Percentiles rank a stretch among this genome's conserved stretches.
phyloP scores from a whole-genome alignment of 2,797 vertebrate genomes.

The Huso huso region DNA sequence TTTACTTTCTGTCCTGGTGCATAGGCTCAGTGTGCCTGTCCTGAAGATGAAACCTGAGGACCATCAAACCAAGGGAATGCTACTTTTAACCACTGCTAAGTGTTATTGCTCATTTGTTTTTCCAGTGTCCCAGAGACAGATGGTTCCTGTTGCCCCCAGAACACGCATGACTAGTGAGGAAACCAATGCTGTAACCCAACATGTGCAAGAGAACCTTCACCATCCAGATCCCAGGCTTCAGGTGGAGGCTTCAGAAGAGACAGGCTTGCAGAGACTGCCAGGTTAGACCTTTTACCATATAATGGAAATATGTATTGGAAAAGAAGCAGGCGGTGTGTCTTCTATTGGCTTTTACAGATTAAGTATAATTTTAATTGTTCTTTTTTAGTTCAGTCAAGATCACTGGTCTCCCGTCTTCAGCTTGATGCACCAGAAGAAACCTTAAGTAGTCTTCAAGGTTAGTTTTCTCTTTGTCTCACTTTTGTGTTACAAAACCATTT shows the following conservation, averaged over 20 bases:
- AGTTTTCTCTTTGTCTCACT: slow-evolving; percentile 16
- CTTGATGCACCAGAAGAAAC: slow-evolving; percentile 53
- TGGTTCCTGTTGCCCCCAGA: slow-evolving; percentile 87
- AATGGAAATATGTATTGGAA: too few relatives aligned
- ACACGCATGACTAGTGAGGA: slow-evolving; percentile 75
- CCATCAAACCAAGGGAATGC: neutral
- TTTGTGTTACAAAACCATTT: too few relatives aligned
- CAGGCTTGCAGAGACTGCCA: slow-evolving; percentile 39
- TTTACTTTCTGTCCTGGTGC: too few relatives aligned
- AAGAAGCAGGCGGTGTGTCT: too few relatives aligned
- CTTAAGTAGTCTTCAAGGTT: slow-evolving; percentile 50
- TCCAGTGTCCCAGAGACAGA: slow-evolving; percentile 79
- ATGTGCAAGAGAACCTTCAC: slow-evolving; percentile 72
- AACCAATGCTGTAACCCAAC: slow-evolving; percentile 70
- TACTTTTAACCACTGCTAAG: neutral
- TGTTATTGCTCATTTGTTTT: slow-evolving; percentile 20
- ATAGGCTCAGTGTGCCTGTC: too few relatives aligned
- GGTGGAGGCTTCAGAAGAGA: slow-evolving; percentile 56
- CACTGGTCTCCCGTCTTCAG: slow-evolving; percentile 77
- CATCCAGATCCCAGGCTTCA: slow-evolving; percentile 53
- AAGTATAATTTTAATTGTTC: neutral
- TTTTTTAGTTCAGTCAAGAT: slow-evolving; percentile 53
- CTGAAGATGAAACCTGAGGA: neutral
- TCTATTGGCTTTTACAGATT: too few relatives aligned
- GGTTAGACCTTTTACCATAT: slow-evolving; percentile 27